Base-by-base conservation (phyloP, 2,797 vertebrate genomes). In the Sarcophilus harrisii region DNA sequence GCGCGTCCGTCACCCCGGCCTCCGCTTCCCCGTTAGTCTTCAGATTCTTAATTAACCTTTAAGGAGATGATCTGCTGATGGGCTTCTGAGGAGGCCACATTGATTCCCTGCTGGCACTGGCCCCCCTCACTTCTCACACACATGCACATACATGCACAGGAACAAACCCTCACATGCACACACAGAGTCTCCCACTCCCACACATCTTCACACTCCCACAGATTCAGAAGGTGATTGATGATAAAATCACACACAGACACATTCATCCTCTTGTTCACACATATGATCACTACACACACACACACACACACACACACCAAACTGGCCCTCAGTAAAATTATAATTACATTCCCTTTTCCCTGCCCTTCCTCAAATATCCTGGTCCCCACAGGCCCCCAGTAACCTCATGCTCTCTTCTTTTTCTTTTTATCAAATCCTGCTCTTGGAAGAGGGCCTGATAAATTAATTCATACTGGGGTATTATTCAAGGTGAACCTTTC, bases 41-140 rank as follows among this genome's bases (percentile, higher is more conserved):
- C 98, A 97, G 98, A 98, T 98, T 99, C 98, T 98, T 99, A 99
- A 99, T 99, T 99, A 99, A 99, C 99, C 99, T 99, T 99, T 99
- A 98, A 98, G 98, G 98, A 98, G 98, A 98, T 96, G 98, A 98
- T 98, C 97, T 92, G 97, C 98, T 97, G 97, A 98, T 98, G 98
- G 98, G 98, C 97, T 96, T 98, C 98, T 98, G 96, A 90, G 97
- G 98, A 98, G 98, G 98, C 98, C 97, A 93, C 93, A 97, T 98
- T 98, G 98, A 98, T 98, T 96, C 97, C 73, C 73, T 87, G 73
- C 73, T 87, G 73, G 73, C 38, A 87, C 24, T 0, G 24, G 38
- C n/a, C 73, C 27, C 73, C 73, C 38, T 38, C n/a, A 81, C 97
- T 29, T 30, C 54, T 14, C 55, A 89, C 18, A 1, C 45, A 95